Percentiles rank a stretch among this genome's conserved stretches.
Evolutionary conservation across 2,888 invertebrate species (phyloP).

Genomic region (Hirtodrosophila duncani): DNA sequence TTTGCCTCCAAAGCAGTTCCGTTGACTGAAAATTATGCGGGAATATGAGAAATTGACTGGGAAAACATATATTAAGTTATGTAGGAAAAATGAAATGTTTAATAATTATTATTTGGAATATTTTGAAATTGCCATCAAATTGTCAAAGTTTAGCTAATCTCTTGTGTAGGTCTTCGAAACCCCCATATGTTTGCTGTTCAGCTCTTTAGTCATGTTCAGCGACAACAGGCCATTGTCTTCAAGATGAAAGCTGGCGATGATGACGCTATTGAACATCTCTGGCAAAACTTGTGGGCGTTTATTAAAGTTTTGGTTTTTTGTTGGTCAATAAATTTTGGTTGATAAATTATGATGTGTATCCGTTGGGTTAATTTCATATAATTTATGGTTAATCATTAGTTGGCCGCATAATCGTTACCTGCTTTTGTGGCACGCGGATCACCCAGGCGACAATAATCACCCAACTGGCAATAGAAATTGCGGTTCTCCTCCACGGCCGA

Average conservation of each 20-base stretch:
- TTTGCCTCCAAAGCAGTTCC: no score
- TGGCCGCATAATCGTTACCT: slow-evolving; percentile 80
- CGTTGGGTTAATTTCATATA: slow-evolving; percentile 41
- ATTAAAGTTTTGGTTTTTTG: no score
- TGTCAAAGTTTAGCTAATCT: no score
- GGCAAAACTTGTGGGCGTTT: slow-evolving; percentile 41
- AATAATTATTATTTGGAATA: no score
- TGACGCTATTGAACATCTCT: slow-evolving; percentile 44
- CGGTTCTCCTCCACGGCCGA: slow-evolving; percentile 84
- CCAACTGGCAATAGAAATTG: slow-evolving; percentile 87
- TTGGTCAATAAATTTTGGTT: slow-evolving; percentile 41
- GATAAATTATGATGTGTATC: slow-evolving; percentile 67
- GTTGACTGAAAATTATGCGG: no score
- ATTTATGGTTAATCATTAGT: slow-evolving; percentile 22
- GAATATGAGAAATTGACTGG: no score
- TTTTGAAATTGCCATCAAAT: no score
- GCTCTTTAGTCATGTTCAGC: slow-evolving; percentile 24
- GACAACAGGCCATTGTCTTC: slow-evolving; percentile 7
- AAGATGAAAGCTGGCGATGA: slow-evolving; percentile 15
- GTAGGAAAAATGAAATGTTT: no score
- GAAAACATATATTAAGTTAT: no score
- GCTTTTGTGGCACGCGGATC: slow-evolving; percentile 87
- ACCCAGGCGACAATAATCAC: slow-evolving; percentile 86
- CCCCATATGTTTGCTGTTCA: no score
- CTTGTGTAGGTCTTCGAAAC: no score